Conservation (phyloP, 2,797 vertebrate genomes). For the Sebastes jordani region DNA sequence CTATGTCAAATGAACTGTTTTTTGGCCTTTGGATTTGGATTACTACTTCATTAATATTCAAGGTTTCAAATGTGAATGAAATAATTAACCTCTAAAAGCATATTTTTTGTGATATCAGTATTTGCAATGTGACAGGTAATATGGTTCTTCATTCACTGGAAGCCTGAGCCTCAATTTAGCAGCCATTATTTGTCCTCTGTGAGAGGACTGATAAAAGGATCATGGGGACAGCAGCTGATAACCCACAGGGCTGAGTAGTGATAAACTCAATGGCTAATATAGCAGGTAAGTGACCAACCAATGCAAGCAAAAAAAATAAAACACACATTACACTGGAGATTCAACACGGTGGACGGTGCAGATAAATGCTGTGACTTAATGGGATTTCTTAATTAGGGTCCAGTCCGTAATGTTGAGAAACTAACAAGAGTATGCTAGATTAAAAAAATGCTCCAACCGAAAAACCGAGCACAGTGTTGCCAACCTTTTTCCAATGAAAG, state of each 20-base stretch:
- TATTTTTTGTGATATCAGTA: not conserved
- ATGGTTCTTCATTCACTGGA: not conserved
- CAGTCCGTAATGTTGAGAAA: no score
- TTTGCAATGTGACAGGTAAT: not conserved
- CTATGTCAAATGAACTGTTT: not conserved
- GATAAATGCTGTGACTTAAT: not conserved
- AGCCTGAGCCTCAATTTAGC: slow-evolving; percentile 13
- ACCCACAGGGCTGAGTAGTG: slow-evolving; percentile 9
- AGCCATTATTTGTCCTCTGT: slow-evolving; percentile 33
- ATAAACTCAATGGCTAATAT: not conserved
- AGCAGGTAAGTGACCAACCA: not conserved
- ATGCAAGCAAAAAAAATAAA: not conserved
- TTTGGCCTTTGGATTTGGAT: not conserved
- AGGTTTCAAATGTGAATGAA: not conserved
- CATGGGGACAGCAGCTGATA: slow-evolving; percentile 18
- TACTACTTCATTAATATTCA: not conserved
- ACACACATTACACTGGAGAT: not conserved
- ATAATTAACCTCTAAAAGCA: not conserved
- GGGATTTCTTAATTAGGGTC: not conserved
- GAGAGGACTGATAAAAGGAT: slow-evolving; percentile 5
- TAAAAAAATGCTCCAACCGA: no score
- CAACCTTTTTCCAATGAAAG: no score
- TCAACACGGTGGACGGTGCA: not conserved
- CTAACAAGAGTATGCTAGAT: no score
- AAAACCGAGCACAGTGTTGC: no score